A percentile compares a stretch with the other conserved stretches of the same genome.
These are phyloP conservation scores for Phyllostomus hastatus DNA, from an alignment of 2,113 vertebrate genomes.

Conservation along the genomic window DNA sequence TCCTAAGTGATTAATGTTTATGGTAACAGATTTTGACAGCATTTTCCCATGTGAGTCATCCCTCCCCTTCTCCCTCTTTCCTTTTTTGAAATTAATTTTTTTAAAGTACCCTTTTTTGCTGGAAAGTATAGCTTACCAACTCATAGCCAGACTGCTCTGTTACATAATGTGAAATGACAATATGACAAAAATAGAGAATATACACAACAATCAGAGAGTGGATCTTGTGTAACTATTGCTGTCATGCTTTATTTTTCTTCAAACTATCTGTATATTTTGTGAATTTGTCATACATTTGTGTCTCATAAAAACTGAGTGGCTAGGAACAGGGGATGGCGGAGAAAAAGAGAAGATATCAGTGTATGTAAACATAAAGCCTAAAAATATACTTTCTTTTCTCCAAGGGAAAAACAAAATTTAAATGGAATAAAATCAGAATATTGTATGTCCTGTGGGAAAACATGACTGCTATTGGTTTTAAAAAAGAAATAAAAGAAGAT, in stretches of 20 bases:
- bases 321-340: not conserved
- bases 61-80: not conserved
- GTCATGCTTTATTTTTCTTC: not conserved
- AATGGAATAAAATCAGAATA: not conserved
- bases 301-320: not conserved
- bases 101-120: not conserved
- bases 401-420: not conserved
- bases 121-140: not conserved
- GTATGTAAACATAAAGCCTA: not conserved
- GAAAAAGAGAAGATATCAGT: accelerated
- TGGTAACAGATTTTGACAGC: accelerated
- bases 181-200: not conserved
- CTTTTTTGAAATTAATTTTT: not conserved
- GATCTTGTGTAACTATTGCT: not conserved
- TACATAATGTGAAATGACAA: not conserved
- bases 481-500: not conserved
- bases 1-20: not conserved
- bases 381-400: not conserved
- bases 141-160: not conserved
- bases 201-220: not conserved
- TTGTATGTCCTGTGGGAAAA: not conserved
- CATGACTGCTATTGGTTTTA: not conserved
- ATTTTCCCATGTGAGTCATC: not conserved
- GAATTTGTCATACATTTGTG: not conserved
- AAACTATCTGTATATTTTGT: not conserved